A percentile compares a stretch with the other conserved stretches of the same genome.
Evolutionary conservation across 2,797 vertebrate species (phyloP).

Genomic region (Rhinophrynus dorsalis): DNA sequence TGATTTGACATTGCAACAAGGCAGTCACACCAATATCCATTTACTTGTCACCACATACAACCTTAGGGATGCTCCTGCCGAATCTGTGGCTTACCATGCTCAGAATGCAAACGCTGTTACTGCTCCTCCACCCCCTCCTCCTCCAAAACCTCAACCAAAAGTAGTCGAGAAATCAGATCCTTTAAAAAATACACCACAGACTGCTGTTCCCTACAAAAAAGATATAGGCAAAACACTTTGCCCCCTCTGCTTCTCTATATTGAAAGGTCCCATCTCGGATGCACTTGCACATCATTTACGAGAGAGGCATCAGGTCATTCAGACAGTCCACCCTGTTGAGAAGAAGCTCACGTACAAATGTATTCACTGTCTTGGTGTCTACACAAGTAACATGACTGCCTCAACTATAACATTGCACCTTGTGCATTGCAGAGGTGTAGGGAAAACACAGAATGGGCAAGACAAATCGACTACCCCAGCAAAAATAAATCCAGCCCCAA

Average conservation of each 20-base stretch:
- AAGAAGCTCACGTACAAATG: constrained; percentile 98
- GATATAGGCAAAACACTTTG: constrained; percentile 97
- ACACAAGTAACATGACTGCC: constrained; percentile 98
- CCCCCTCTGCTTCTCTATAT: constrained; percentile 95
- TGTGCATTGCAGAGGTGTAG: constrained; percentile 94
- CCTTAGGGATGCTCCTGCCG: constrained; percentile 91
- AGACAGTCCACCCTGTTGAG: constrained; percentile 95
- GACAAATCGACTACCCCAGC: constrained; percentile 79
- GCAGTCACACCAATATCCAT: constrained; percentile 96
- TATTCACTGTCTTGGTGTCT: constrained; percentile 96
- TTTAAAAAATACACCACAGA: constrained; percentile 80
- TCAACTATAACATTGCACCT: constrained; percentile 96
- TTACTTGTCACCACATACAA: constrained; percentile 97
- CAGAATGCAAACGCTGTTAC: constrained; percentile 77
- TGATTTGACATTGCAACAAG: constrained; percentile 95
- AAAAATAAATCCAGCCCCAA: constrained; percentile 75
- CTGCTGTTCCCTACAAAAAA: constrained; percentile 94
- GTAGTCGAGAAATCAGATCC: constrained; percentile 77
- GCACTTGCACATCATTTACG: constrained; percentile 92
- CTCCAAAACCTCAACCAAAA: constrained; percentile 80
- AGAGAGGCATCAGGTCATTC: constrained; percentile 95
- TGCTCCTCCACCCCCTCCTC: constrained; percentile 3
- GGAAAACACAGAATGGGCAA: constrained; percentile 92
- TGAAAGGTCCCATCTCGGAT: constrained; percentile 96
- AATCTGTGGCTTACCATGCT: constrained; percentile 93